Evolutionary conservation across 30 jellyfish, hydroid and myxozoan species (phyloP), one percentile per base, ranked within the genome.

Genomic region (Aurelia sp.): DNA sequence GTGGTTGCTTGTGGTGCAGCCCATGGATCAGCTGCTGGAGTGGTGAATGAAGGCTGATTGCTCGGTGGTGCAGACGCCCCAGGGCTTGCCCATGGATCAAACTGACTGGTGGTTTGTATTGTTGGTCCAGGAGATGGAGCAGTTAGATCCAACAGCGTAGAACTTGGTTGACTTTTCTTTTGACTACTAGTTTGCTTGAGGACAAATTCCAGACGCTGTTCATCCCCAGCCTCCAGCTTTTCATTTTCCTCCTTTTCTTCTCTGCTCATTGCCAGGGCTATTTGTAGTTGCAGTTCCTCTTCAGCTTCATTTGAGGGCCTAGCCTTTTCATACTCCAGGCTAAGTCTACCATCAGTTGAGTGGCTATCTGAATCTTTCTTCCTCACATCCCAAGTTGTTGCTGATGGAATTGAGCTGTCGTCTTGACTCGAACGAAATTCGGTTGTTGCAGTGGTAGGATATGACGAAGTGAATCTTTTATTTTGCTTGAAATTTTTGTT

Each of bases 241-340:
- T 86, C 65, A 5, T 85, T 83, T 37, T 86, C 90, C 64, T 89
- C 99, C 61, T 98, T 98, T 73, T 95, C 98, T 78, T 95, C 98
- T 66, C 87, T 76, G 87, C 99, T 95, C 96, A 95, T 95, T 8
- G 98, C 98, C 64, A 95, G 74, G 7, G 99, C 99, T 30, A 95
- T 90, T 68, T 95, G 99, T 61, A 95, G 88, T 81, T 95, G 99
- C 92, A 95, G 59, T 58, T 95, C 99, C 64, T 95, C 99, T 62
- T 95, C 99, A 20, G 88, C 96, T 92, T 90, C 98, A 70, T 90
- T 95, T 16, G 98, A 85, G 19, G 99, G 99, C 81, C 99, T 90
- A 48, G 96, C 99, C 75, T 94, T 94, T 48, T 94, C 99, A 55
- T 82, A 74, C 12, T 94, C 99, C 57, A 91, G 71, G 66, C 88